Evolutionary conservation across 2,113 vertebrate species (phyloP), one percentile per base, ranked within the genome.

Genomic region (Pelvicachromis taeniatus): DNA sequence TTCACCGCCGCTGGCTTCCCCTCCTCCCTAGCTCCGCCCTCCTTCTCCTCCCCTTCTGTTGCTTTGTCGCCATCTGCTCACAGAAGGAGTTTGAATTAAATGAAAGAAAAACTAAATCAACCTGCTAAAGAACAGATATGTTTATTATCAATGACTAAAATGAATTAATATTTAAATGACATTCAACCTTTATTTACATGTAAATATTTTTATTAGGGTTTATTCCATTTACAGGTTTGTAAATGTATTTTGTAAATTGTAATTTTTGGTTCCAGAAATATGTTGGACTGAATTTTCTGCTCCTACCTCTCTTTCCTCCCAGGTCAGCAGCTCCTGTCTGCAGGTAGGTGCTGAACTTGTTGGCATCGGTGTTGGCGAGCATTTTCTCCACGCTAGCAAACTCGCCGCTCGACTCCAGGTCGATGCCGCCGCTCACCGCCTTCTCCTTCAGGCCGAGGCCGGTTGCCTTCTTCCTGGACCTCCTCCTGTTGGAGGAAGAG

Each of bases 361-460:
- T 99, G 89, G 98, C 92, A 87, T 99, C 97, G 0, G 98, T 99
- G 55, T 97, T 99, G 81, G 98, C 99, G 13, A 99, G 91, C 97
- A 99, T 99, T 94, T 98, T 98, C 87, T 99, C 99, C 33, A 99
- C 97, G 85, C 98, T 99, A 87, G 99, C 97, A n/a, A 99, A 99
- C 93, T 99, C 99, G 0, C 98, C 98, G 4, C 98, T 99, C 35
- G 98, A 99, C 91, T 99, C 98, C 87, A 99, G 94, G 89, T 99
- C 98, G 9, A 98, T 92, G 9, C 83, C 77, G 8, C 45, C 35
- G 26, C 73, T 42, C 23, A 42, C 55, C 0, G 45, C 55, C 78
- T 89, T 91, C 77, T 94, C 95, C 75, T 89, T 95, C 45, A 78
- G 50, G 0, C 54, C 7, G 7, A 84, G 55, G 7, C 13, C 52